Conservation (phyloP, 2,113 vertebrate species). For the Neolamprologus kungweensis region DNA sequence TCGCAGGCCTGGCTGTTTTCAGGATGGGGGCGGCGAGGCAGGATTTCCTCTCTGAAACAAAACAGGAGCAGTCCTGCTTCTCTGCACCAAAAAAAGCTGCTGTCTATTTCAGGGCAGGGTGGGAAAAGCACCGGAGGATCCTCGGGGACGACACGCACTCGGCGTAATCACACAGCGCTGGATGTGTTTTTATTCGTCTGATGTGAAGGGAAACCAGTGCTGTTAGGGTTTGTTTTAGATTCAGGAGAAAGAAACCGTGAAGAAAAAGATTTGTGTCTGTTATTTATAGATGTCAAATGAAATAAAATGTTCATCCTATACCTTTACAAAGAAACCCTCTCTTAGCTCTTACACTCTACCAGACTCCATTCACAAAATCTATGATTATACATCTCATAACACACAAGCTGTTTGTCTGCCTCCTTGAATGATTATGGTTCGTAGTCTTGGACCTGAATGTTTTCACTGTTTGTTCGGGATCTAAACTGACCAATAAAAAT, state of each 20-base stretch:
- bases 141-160: neutral
- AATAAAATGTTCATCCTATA: fast-evolving
- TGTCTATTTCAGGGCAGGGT: slow-evolving; percentile 40
- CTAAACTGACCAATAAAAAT: neutral
- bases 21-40: neutral
- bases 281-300: neutral
- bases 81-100: neutral
- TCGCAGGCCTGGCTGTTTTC: neutral
- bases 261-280: neutral
- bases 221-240: neutral
- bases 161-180: fast-evolving
- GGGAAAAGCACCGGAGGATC: slow-evolving; percentile 11
- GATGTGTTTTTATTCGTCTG: neutral
- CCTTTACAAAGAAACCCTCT: neutral
- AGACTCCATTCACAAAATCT: neutral
- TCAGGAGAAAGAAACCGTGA: neutral
- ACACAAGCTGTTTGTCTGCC: neutral
- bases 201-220: neutral
- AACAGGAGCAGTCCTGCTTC: neutral
- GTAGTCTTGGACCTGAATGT: neutral
- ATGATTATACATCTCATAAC: neutral
- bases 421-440: fast-evolving
- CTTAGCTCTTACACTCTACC: neutral
- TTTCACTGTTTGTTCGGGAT: neutral
- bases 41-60: slow-evolving; percentile 54